A percentile compares a stretch with the other conserved stretches of the same genome.
Evolutionary conservation across 2,113 vertebrate genomes (phyloP).

Genomic region (Trogon melanurus): DNA sequence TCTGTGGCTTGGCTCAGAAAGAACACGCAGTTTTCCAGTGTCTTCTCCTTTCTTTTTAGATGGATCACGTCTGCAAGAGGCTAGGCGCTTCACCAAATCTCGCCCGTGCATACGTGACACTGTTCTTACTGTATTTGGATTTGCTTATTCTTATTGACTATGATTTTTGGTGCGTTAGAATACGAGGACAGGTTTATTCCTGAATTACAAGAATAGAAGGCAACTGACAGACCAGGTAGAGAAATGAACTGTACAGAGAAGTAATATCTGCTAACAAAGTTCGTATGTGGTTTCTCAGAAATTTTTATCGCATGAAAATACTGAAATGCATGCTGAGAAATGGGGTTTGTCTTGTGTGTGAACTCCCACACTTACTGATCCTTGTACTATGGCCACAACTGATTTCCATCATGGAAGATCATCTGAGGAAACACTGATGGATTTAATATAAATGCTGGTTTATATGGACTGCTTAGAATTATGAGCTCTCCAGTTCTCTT

Average conservation of each 20-base stretch:
- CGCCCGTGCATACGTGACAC: accelerated
- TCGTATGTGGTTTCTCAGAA: background rate
- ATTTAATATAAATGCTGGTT: background rate
- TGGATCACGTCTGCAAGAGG: background rate
- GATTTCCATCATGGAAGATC: background rate
- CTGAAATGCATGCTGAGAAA: background rate
- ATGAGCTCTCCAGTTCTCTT: background rate
- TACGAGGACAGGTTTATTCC: background rate
- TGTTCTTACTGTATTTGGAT: background rate
- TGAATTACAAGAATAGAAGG: background rate
- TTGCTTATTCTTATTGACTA: background rate
- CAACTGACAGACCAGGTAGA: accelerated
- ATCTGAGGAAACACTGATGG: background rate
- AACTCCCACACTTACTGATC: background rate
- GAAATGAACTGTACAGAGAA: background rate
- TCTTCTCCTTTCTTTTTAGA: background rate
- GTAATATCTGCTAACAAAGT: background rate
- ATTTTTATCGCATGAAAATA: background rate
- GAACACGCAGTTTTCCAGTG: background rate
- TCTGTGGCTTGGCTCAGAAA: background rate
- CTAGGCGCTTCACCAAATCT: background rate
- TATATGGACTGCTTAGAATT: background rate
- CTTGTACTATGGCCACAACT: background rate
- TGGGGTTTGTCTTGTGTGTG: background rate
- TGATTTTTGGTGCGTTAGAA: background rate